These are phyloP conservation scores for Epizoanthus scotinus DNA, from an alignment of 92 coral and sea anemone species.

Conservation along the genomic window DNA sequence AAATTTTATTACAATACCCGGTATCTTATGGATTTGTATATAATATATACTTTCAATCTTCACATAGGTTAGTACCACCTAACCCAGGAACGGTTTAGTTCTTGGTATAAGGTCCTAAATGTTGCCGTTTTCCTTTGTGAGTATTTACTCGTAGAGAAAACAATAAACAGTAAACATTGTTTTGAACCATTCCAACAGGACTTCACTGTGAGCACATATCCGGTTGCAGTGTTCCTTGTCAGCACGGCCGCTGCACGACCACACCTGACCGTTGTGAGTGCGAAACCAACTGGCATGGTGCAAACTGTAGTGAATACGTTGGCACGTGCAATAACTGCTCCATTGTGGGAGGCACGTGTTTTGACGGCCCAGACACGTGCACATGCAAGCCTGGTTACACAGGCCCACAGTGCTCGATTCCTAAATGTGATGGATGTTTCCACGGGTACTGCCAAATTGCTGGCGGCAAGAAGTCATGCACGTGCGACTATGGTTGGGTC, in stretches of 20 bases:
- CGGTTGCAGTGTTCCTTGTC: slow-evolving; percentile 78
- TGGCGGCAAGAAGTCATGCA: slow-evolving; percentile 53
- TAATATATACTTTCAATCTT: no score
- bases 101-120: no score
- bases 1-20: no score
- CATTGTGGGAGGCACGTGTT: slow-evolving; percentile 77
- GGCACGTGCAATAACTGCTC: slow-evolving; percentile 82
- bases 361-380: slow-evolving; percentile 84
- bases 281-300: slow-evolving; percentile 67
- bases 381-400: slow-evolving; percentile 84
- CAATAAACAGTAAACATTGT: no score
- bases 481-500: slow-evolving; percentile 77
- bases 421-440: slow-evolving; percentile 77
- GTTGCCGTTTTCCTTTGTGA: no score
- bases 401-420: slow-evolving; percentile 81
- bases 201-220: slow-evolving; percentile 74
- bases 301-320: slow-evolving; percentile 64
- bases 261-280: slow-evolving; percentile 73
- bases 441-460: slow-evolving; percentile 66
- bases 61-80: no score
- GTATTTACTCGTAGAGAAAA: no score
- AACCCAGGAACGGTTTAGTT: no score
- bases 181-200: slow-evolving; percentile 38
- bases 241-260: slow-evolving; percentile 74
- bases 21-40: no score